phyloP scores from a whole-genome alignment of 2,797 vertebrate species.

The Chelidonichthys spinosus region DNA sequence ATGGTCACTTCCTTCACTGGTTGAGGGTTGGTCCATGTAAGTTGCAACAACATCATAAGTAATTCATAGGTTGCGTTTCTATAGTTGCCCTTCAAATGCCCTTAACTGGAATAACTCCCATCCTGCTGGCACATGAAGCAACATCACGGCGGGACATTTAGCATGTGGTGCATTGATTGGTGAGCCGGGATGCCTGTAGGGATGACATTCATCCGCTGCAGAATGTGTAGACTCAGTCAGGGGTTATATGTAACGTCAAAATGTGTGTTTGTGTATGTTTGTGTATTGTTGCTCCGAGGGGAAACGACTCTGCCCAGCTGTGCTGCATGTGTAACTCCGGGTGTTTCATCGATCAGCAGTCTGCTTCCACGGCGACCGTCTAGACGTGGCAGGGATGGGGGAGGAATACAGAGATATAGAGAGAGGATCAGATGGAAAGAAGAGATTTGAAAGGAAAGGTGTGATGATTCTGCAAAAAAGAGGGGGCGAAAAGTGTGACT shows the following conservation, averaged over 20 bases:
- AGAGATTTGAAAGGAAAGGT: constrained; percentile 15
- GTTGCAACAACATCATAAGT: constrained; percentile 76
- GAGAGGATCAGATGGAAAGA: constrained; percentile 28
- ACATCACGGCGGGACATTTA: constrained; percentile 37
- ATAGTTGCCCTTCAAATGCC: constrained; percentile 77
- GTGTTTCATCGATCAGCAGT: constrained; percentile 77
- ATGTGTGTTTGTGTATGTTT: constrained; percentile 33
- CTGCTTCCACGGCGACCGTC: constrained; percentile 58
- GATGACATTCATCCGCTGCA: constrained; percentile 43
- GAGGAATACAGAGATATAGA: constrained; percentile 51
- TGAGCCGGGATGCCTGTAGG: constrained; percentile 32
- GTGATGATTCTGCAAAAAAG: constrained; percentile 17
- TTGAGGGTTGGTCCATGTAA: constrained; percentile 20
- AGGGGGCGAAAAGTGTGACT: constrained; percentile 9
- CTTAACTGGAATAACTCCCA: constrained; percentile 60
- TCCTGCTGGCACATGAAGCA: constrained; percentile 23
- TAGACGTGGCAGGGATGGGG: constrained; percentile 46
- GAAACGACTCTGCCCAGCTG: constrained; percentile 60
- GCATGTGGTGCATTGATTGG: constrained; percentile 57
- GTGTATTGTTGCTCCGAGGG: constrained; percentile 39
- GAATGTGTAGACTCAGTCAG: constrained; percentile 35
- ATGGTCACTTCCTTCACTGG: too few relatives aligned
- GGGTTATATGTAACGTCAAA: constrained; percentile 23
- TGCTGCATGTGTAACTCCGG: constrained; percentile 50
- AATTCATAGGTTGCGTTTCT: constrained; percentile 77